Base-by-base conservation (phyloP, 2,113 vertebrate species). In the Dicentrarchus labrax region DNA sequence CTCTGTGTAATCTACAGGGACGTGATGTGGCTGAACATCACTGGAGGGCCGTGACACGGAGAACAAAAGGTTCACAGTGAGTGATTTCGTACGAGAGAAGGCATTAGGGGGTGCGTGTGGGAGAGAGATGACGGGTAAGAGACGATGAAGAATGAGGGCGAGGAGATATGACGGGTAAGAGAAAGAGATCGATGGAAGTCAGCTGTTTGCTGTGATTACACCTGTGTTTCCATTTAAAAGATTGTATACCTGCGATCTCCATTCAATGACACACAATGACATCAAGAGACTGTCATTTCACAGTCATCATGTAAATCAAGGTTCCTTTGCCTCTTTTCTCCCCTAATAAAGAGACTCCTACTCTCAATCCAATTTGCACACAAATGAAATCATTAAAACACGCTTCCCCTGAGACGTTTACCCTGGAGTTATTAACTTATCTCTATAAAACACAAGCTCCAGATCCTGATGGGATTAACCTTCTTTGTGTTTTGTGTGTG, bases 301-400 rank as follows among this genome's bases (percentile, higher is more conserved):
- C 89, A 62, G 68, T 64, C 62, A 92, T 91, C 84, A 68, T 87
- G 88, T 89, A 88, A 77, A 72, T 71, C 30, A 30, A 3, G 30
- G 30, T 30, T 30, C 30, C 30, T 30, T 30, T 30, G 53, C 70
- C 65, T 83, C 66, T 76, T 88, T 90, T 88, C 78, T 72, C 51
- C 41, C 73, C 82, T 84, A 88, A 93, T 93, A 94, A 91, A 91
- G 82, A 89, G 73, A 78, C 89, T 84, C 78, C 84, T 47, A 75
- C 90, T 92, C 80, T 92, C 86, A 78, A 95, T 94, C 95, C 90
- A 95, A 96, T 96, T 96, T 96, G 94, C 95, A 96, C 95, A 95
- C 95, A 95, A 95, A 96, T 96, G 86, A 95, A 95, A 95, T 94
- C 94, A 94, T 94, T 95, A 95, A 94, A 92, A 91, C 80, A 78